Evolutionary conservation across 2,888 invertebrate genomes (phyloP).

Genomic region (Acrobasis repandana): DNA sequence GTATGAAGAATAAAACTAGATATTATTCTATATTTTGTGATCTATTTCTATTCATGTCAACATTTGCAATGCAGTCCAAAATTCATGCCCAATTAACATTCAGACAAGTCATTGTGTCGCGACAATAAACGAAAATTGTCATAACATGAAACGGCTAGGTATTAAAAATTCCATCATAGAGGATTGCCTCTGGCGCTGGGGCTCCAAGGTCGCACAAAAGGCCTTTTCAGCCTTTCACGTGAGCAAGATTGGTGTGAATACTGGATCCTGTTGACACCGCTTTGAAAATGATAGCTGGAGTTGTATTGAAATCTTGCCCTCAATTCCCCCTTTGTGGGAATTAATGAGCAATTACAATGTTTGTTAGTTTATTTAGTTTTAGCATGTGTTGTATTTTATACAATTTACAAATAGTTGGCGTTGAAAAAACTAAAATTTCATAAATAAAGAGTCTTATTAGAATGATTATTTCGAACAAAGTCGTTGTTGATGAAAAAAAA

Average conservation of each 20-base stretch:
- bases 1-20: neutral
- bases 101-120: conserved; percentile 36
- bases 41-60: neutral
- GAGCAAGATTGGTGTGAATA: conserved; percentile 34
- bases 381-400: too few species aligned
- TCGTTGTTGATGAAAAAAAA: too few species aligned
- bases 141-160: conserved; percentile 45
- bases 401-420: too few species aligned
- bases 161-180: conserved; percentile 59
- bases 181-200: conserved; percentile 40
- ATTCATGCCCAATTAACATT: conserved; percentile 23
- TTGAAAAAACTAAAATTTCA: too few species aligned
- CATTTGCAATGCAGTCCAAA: conserved; percentile 12
- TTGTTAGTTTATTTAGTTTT: neutral
- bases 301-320: conserved; percentile 23
- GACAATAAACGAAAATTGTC: conserved; percentile 53
- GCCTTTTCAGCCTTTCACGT: conserved; percentile 47
- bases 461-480: too few species aligned
- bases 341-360: conserved; percentile 6
- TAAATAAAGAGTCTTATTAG: too few species aligned
- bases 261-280: conserved; percentile 25
- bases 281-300: conserved; percentile 29
- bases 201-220: conserved; percentile 50
- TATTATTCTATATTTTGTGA: neutral
- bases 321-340: conserved; percentile 2